Evolutionary conservation across 2,113 vertebrate species (phyloP), one percentile per base, ranked within the genome.

Genomic region (Oncorhynchus gorbuscha): DNA sequence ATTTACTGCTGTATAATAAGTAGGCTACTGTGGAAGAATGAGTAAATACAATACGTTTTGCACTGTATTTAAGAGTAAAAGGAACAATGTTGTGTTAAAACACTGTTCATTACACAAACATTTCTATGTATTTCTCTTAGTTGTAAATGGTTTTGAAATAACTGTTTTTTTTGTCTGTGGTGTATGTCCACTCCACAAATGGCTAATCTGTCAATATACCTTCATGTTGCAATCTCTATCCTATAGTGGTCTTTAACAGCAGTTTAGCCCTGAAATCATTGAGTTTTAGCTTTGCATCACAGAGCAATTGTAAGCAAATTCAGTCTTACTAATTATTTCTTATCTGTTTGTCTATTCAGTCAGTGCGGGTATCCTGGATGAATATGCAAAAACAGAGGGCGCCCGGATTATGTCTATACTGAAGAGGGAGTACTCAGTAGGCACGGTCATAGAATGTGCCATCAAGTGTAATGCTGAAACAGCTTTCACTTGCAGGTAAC

Each of bases 401-500:
- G 92, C 92, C 0, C 93, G 91, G 91, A 84, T 94, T 64, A 45
- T 93, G 0, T 81, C 93, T 0, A 3, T 85, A 58, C 18, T 76
- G 0, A 92, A 75, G 78, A 77, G 32, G 8, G 12, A n/a, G 48
- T 88, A 94, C 64, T 5, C 68, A 1, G 75, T 70, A 0, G 80
- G 81, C 62, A 88, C 76, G 11, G 82, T 24, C n/a, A 61, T 76
- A 1, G 85, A 89, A 0, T 94, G 94, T 66, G 89, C 89, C 3
- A 3, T 14, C 20, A 94, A 90, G 75, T 94, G 94, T 72, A 24
- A 92, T 8, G 11, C 13, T 9, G 94, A 94, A 76, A 73, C 32
- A 7, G 0, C 48, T 11, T 93, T 94, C 79, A 90, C 76, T 5
- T 94, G 94, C 93, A 93, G 79, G 93, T 92, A 71, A n/a, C 71